A percentile compares a stretch with the other conserved stretches of the same genome.
Conservation (phyloP, 1,140 invertebrate genomes). For the Lordiphosa mommai region DNA sequence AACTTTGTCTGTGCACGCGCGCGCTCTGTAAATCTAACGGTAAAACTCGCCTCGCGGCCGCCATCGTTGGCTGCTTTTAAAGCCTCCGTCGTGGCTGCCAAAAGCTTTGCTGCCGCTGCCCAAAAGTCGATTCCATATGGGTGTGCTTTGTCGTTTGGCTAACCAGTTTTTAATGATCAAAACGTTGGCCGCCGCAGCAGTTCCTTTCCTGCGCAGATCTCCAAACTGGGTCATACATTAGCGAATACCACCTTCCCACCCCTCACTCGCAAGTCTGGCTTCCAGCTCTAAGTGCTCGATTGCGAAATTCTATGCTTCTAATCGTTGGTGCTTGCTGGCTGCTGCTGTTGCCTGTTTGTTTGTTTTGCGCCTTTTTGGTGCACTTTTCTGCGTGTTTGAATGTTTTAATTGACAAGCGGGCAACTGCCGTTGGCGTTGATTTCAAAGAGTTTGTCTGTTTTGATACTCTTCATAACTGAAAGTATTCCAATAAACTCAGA, state of each 20-base stretch:
- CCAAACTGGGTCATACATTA: constrained; percentile 70
- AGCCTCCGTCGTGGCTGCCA: constrained; percentile 30
- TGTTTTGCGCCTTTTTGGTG: constrained; percentile 32
- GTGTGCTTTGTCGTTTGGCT: constrained; percentile 28
- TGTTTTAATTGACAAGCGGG: constrained; percentile 71
- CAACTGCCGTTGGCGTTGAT: constrained; percentile 46
- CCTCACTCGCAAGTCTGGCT: background rate
- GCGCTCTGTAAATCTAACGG: constrained; percentile 48
- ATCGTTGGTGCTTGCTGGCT: constrained; percentile 29
- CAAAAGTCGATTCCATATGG: constrained; percentile 10
- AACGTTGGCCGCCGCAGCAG: constrained; percentile 26
- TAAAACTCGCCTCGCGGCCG: constrained; percentile 57
- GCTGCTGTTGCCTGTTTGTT: constrained; percentile 38
- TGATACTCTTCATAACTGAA: background rate
- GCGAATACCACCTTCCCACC: constrained; percentile 5
- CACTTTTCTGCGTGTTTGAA: constrained; percentile 64
- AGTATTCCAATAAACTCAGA: too few species aligned
- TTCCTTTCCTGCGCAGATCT: constrained; percentile 56
- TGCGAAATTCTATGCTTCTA: constrained; percentile 77
- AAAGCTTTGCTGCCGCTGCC: constrained; percentile 30
- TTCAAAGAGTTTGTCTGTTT: constrained; percentile 47
- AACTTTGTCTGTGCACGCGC: constrained; percentile 22
- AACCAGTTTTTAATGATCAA: constrained; percentile 77
- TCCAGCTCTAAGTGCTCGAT: constrained; percentile 64
- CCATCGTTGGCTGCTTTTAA: constrained; percentile 55